phyloP scores from a whole-genome alignment of 2,113 vertebrate genomes.

The Diphyllodes magnificus region DNA sequence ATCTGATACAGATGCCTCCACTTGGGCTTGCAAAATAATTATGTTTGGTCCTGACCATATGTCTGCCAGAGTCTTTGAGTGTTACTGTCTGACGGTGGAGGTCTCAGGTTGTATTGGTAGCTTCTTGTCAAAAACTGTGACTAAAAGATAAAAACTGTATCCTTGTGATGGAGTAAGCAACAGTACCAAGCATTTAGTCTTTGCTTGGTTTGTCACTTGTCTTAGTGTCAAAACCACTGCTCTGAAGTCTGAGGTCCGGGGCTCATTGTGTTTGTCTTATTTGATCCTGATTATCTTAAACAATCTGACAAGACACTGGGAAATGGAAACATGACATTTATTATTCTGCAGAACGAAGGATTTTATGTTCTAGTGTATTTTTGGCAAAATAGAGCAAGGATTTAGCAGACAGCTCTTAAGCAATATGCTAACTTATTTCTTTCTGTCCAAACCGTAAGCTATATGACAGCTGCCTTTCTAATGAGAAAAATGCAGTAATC shows the following conservation, averaged over 20 bases:
- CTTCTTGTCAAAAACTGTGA: neutral
- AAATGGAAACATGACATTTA: slow-evolving; percentile 57
- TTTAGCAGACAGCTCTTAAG: slow-evolving; percentile 53
- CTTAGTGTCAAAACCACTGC: neutral
- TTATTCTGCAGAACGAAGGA: slow-evolving; percentile 32
- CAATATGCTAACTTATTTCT: slow-evolving; percentile 61
- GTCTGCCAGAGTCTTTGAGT: neutral
- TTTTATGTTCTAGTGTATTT: slow-evolving; percentile 55
- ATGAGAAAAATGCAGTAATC: slow-evolving; percentile 36
- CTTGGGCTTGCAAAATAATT: neutral
- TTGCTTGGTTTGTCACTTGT: neutral
- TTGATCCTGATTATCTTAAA: slow-evolving; percentile 47
- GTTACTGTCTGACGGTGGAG: neutral
- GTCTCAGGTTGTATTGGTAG: neutral
- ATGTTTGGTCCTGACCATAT: neutral
- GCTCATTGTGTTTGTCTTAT: neutral
- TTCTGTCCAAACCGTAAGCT: slow-evolving; percentile 44
- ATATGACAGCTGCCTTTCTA: slow-evolving; percentile 37
- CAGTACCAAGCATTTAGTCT: neutral
- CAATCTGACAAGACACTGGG: slow-evolving; percentile 26
- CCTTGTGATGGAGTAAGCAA: neutral
- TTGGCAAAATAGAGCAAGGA: slow-evolving; percentile 47
- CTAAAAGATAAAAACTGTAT: neutral
- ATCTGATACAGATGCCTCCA: neutral
- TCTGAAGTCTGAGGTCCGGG: slow-evolving; percentile 6